These are phyloP conservation scores for Peromyscus nudipes DNA, from an alignment of 2,797 vertebrate species.

Conservation along the genomic window DNA sequence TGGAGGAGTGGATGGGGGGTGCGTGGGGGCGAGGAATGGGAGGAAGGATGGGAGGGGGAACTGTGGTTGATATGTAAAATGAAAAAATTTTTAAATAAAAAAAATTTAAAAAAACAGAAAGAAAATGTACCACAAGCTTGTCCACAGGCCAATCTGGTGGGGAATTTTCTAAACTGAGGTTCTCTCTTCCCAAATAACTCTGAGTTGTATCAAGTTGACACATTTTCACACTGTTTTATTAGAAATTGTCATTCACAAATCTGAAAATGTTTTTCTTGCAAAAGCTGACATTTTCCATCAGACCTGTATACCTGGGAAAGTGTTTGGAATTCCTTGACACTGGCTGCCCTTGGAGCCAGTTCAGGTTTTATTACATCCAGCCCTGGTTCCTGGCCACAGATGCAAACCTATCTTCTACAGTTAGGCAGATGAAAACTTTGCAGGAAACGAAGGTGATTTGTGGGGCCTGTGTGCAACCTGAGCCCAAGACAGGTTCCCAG, in stretches of 20 bases:
- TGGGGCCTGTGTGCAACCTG: neutral
- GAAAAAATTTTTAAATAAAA: too few relatives aligned
- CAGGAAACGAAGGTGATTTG: conserved; percentile 56
- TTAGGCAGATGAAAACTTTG: conserved; percentile 72
- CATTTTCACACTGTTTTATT: neutral
- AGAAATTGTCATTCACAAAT: neutral
- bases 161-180: neutral
- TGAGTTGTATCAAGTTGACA: neutral
- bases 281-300: neutral
- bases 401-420: conserved; percentile 63
- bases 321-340: neutral
- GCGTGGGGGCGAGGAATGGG: too few relatives aligned
- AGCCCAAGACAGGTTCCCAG: conserved; percentile 41
- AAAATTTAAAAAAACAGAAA: too few relatives aligned
- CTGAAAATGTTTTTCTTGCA: neutral
- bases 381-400: conserved; percentile 50
- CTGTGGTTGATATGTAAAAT: too few relatives aligned
- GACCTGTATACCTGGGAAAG: neutral
- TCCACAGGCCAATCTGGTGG: too few relatives aligned
- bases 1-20: too few relatives aligned
- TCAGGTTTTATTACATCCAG: conserved; percentile 68
- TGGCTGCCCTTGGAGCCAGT: conserved; percentile 37
- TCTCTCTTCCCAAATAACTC: neutral
- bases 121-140: neutral
- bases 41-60: too few relatives aligned